A percentile compares a stretch with the other conserved stretches of the same genome.
phyloP scores from a whole-genome alignment of 2,888 invertebrate genomes.

The Athetis lepigone region DNA sequence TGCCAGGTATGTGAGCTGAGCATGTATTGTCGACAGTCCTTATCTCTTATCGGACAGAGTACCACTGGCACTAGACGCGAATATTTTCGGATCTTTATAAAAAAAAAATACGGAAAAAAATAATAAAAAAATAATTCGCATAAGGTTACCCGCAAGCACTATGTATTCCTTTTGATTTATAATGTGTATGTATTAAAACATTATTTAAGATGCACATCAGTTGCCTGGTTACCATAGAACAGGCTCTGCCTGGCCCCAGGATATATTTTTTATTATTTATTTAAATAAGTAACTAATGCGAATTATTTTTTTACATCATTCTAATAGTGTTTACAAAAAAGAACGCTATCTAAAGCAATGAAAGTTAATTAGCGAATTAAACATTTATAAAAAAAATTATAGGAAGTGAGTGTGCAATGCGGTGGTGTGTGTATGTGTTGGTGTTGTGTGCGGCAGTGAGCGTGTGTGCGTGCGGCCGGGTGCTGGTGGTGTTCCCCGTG shows the following conservation, averaged over 20 bases:
- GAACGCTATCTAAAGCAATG: not conserved
- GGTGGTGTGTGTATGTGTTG: slow-evolving; percentile 39
- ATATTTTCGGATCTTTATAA: no score
- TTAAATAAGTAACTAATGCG: no score
- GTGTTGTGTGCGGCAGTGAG: slow-evolving; percentile 45
- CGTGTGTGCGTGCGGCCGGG: slow-evolving; percentile 51
- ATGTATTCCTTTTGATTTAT: no score
- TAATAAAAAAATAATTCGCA: no score
- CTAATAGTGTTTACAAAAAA: not conserved
- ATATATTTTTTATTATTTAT: no score
- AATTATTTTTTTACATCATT: not conserved
- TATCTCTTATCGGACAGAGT: slow-evolving; percentile 16
- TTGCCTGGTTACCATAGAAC: no score
- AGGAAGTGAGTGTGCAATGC: slow-evolving; percentile 2
- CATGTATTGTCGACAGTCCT: slow-evolving; percentile 21
- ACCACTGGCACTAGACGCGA: not conserved
- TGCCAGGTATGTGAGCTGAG: not conserved
- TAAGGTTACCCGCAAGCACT: no score
- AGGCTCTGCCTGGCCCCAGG: no score
- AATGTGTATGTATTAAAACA: no score
- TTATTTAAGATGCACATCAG: no score
- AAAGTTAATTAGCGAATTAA: not conserved
- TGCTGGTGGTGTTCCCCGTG: slow-evolving; percentile 73
- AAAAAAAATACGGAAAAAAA: no score
- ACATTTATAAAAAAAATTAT: not conserved